These are phyloP conservation scores for Cepaea hortensis DNA, from an alignment of 2,888 invertebrate species.

Conservation along the genomic window DNA sequence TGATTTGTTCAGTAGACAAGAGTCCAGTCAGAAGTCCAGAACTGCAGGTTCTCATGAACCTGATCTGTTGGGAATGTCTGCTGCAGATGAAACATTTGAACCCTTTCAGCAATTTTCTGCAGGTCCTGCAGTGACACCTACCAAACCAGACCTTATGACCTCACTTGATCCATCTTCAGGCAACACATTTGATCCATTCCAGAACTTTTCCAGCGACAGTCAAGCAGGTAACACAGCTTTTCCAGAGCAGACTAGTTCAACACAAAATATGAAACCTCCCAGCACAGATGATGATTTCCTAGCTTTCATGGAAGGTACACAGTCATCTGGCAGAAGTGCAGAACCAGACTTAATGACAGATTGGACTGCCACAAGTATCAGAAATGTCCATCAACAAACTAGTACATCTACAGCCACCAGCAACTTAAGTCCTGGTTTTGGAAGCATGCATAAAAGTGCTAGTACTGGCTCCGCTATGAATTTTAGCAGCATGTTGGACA, in stretches of 20 bases:
- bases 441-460: constrained; percentile 54
- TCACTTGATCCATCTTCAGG: constrained; percentile 44
- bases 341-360: constrained; percentile 65
- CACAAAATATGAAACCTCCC: constrained; percentile 20
- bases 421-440: constrained; percentile 38
- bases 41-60: constrained; percentile 35
- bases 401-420: constrained; percentile 11
- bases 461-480: constrained; percentile 55
- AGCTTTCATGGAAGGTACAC: constrained; percentile 58
- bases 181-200: constrained; percentile 69
- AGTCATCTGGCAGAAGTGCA: constrained; percentile 47
- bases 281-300: constrained; percentile 60
- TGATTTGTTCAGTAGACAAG: constrained; percentile 50
- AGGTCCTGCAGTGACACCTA: constrained; percentile 22
- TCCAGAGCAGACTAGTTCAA: background rate
- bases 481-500: constrained; percentile 33
- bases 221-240: constrained; percentile 4
- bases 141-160: constrained; percentile 44
- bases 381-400: constrained; percentile 33
- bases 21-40: constrained; percentile 40
- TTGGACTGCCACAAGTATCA: constrained; percentile 62
- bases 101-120: constrained; percentile 66
- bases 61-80: constrained; percentile 50
- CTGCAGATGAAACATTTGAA: constrained; percentile 64
- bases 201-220: constrained; percentile 33